Evolutionary conservation across 2,888 invertebrate genomes (phyloP).

Genomic region (Parnassius smintheus): DNA sequence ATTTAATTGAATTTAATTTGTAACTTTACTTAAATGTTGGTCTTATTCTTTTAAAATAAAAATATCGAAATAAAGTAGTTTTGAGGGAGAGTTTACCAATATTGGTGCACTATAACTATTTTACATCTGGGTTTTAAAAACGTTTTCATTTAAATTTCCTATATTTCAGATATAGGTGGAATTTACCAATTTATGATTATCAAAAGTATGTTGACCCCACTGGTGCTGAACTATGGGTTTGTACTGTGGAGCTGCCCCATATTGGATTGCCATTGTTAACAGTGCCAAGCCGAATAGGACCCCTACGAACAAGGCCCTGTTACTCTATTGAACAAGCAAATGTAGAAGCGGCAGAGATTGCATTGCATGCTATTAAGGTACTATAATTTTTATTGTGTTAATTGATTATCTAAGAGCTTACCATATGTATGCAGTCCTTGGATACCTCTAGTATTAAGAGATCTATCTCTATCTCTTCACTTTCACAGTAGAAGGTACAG

Average conservation of each 20-base stretch:
- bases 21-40: too few species aligned
- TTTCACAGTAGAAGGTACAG: too few species aligned
- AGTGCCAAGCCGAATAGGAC: slow-evolving; percentile 51
- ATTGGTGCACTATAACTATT: not conserved
- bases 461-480: too few species aligned
- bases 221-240: slow-evolving; percentile 54
- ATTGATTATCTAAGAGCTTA: too few species aligned
- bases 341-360: slow-evolving; percentile 60
- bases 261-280: slow-evolving; percentile 55
- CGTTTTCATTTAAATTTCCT: not conserved
- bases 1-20: too few species aligned
- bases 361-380: slow-evolving; percentile 61
- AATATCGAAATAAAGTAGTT: not conserved
- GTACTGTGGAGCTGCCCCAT: slow-evolving; percentile 56
- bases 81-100: not conserved
- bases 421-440: too few species aligned
- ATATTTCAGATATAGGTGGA: slow-evolving; percentile 60
- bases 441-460: too few species aligned
- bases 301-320: slow-evolving; percentile 51
- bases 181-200: slow-evolving; percentile 57
- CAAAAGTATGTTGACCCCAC: slow-evolving; percentile 51
- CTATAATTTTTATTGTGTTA: too few species aligned
- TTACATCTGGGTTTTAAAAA: not conserved
- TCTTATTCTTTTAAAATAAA: not conserved
- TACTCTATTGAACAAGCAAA: slow-evolving; percentile 55